phyloP scores from a whole-genome alignment of 2,888 invertebrate genomes.

The Sicus ferrugineus region DNA sequence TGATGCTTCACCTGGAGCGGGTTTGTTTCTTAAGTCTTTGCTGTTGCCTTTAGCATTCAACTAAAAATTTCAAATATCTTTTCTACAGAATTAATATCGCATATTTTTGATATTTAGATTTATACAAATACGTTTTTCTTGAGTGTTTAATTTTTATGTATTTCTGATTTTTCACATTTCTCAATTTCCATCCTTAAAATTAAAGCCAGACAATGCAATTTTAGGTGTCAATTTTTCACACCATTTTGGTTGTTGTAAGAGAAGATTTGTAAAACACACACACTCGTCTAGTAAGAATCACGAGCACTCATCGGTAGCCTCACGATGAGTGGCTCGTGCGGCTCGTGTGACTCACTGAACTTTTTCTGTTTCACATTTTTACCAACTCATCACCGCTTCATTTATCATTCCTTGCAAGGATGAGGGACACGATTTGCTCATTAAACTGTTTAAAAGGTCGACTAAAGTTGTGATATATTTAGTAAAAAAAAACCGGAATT shows the following conservation, averaged over 20 bases:
- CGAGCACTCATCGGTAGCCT: too few species aligned
- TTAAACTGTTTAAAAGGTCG: too few species aligned
- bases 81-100: neutral
- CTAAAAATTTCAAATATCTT: neutral
- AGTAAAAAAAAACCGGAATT: too few species aligned
- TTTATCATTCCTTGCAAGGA: conserved; percentile 14
- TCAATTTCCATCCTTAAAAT: neutral
- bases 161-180: neutral
- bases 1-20: neutral
- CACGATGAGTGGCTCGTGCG: neutral
- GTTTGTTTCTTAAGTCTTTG: neutral
- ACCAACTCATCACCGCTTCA: conserved; percentile 22
- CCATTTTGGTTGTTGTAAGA: too few species aligned
- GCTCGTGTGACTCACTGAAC: neutral
- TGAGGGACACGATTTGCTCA: neutral
- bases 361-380: neutral
- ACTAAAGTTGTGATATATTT: too few species aligned
- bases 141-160: neutral
- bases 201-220: neutral
- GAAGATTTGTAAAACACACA: too few species aligned
- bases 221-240: neutral
- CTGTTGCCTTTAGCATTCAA: neutral
- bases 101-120: too few species aligned
- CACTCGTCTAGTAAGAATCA: too few species aligned
- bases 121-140: neutral